phyloP scores from a whole-genome alignment of 2,888 invertebrate species.

The Drosophila mimetica region DNA sequence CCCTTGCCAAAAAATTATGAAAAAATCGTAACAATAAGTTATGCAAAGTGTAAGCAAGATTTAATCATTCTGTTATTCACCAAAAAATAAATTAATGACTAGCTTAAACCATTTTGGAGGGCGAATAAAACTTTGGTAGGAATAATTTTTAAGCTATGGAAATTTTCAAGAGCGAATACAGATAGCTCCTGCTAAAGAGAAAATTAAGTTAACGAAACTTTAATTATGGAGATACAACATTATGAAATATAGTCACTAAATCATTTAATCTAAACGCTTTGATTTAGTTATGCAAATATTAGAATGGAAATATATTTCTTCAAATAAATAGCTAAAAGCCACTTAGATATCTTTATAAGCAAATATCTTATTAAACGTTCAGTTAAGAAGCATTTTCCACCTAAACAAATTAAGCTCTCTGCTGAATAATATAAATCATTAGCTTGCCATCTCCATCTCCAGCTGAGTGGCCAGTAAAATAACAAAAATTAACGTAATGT shows the following conservation, averaged over 20 bases:
- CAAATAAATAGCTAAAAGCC: no score
- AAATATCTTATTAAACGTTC: not conserved
- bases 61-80: not conserved
- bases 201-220: not conserved
- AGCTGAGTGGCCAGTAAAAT: not conserved
- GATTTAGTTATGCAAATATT: no score
- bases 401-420: not conserved
- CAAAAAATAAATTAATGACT: not conserved
- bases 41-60: not conserved
- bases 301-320: no score
- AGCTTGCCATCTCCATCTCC: not conserved
- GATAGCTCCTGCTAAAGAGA: not conserved
- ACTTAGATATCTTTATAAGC: not conserved
- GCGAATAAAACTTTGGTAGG: not conserved
- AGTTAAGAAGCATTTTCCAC: not conserved
- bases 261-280: no score
- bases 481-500: constrained; percentile 4
- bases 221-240: no score
- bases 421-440: constrained; percentile 1
- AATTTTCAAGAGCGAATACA: not conserved
- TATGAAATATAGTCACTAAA: no score
- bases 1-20: not conserved
- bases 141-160: not conserved
- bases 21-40: not conserved
- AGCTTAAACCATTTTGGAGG: not conserved